These are phyloP conservation scores for Oedothorax gibbosus DNA, from an alignment of 1,140 invertebrate species.

Conservation along the genomic window DNA sequence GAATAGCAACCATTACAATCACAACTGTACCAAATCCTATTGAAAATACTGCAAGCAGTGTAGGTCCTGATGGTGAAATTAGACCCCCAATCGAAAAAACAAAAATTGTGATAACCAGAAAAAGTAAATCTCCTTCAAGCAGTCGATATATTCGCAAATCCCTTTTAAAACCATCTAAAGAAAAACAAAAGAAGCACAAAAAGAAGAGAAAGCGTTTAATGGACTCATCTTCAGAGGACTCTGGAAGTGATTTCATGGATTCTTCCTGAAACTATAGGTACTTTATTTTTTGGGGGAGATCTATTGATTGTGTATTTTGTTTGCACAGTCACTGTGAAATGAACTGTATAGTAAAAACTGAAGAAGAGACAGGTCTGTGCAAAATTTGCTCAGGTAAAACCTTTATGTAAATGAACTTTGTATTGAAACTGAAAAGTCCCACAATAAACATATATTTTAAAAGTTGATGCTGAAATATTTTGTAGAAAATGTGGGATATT, in stretches of 20 bases:
- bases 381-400: neutral
- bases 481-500: slow-evolving; percentile 46
- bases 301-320: neutral
- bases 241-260: slow-evolving; percentile 75
- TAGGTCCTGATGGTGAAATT: neutral
- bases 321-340: neutral
- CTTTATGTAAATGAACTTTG: neutral
- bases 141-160: slow-evolving; percentile 37
- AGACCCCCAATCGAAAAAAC: slow-evolving; percentile 2
- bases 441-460: slow-evolving; percentile 46
- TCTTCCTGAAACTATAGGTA: slow-evolving; percentile 35
- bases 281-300: neutral
- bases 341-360: neutral
- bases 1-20: slow-evolving; percentile 2
- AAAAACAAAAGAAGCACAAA: slow-evolving; percentile 74
- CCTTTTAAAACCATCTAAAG: slow-evolving; percentile 67
- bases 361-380: neutral
- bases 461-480: slow-evolving; percentile 20
- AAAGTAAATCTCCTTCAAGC: slow-evolving; percentile 26
- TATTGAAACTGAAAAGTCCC: slow-evolving; percentile 17
- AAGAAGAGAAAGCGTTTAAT: slow-evolving; percentile 71
- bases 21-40: neutral
- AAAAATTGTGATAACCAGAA: slow-evolving; percentile 41
- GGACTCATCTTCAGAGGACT: slow-evolving; percentile 76
- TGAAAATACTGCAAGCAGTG: slow-evolving; percentile 9